Percentiles rank a stretch among this genome's conserved stretches.
phyloP scores from a whole-genome alignment of 2,797 vertebrate genomes.

The Tachyglossus aculeatus region DNA sequence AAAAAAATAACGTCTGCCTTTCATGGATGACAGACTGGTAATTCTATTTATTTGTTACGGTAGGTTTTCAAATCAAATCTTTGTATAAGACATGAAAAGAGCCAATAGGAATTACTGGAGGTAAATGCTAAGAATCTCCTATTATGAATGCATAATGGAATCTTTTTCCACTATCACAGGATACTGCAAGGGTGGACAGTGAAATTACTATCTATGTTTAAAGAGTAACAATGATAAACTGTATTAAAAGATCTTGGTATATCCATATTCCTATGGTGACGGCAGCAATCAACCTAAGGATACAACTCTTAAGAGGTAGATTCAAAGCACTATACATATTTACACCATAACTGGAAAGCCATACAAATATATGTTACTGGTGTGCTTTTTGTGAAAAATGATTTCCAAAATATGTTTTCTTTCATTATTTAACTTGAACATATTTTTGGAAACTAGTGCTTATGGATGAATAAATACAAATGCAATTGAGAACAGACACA shows the following conservation, averaged over 20 bases:
- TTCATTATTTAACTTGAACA: not conserved
- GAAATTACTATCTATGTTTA: slow-evolving; percentile 55
- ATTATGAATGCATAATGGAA: slow-evolving; percentile 39
- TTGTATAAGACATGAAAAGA: slow-evolving; percentile 47
- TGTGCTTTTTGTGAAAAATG: not conserved
- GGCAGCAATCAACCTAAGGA: slow-evolving; percentile 44
- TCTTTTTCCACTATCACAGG: slow-evolving; percentile 44
- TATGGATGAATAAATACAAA: too few species aligned
- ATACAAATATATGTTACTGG: not conserved
- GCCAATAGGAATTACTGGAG: slow-evolving; percentile 19
- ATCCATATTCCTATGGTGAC: slow-evolving; percentile 40
- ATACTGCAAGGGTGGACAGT: slow-evolving; percentile 51
- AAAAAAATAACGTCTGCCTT: slow-evolving; percentile 40
- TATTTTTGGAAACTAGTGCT: not conserved
- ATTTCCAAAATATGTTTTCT: not conserved
- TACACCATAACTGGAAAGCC: not conserved
- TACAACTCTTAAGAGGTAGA: slow-evolving; percentile 13
- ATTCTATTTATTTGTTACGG: slow-evolving; percentile 57
- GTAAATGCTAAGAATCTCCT: slow-evolving; percentile 33
- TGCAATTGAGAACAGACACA: too few species aligned
- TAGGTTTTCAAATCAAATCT: slow-evolving; percentile 48
- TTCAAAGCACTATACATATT: slow-evolving; percentile 32
- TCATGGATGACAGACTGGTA: slow-evolving; percentile 40
- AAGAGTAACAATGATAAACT: slow-evolving; percentile 54
- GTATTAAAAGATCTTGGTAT: slow-evolving; percentile 42